These are phyloP conservation scores for Hemiprocne comata DNA, from an alignment of 2,113 vertebrate genomes.

Conservation along the genomic window DNA sequence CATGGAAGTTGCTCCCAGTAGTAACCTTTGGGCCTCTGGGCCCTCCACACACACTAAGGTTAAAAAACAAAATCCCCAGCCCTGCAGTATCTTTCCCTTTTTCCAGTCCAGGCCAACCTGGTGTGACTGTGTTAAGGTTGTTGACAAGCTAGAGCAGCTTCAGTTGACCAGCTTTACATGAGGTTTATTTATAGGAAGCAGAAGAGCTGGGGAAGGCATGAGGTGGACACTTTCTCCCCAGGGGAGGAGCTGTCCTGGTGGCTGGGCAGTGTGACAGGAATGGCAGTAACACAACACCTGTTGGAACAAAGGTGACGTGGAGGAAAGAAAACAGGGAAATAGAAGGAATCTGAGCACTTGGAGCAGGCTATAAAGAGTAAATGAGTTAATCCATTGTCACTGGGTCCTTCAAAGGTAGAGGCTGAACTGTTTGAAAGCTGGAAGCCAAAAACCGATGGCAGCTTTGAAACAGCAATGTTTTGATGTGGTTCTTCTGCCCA, in stretches of 20 bases:
- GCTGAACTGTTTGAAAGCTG: background rate
- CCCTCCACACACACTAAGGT: rapidly evolving
- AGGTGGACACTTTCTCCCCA: background rate
- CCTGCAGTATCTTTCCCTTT: background rate
- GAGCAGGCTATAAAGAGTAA: background rate
- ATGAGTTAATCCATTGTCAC: background rate
- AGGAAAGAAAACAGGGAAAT: background rate
- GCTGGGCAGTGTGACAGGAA: background rate
- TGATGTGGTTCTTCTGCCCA: background rate
- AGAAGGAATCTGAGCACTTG: background rate
- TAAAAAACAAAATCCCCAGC: background rate
- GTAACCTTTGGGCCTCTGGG: background rate
- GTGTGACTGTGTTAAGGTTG: background rate
- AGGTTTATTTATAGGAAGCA: background rate
- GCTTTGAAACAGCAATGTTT: background rate
- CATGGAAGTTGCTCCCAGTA: rapidly evolving
- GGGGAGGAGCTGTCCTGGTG: background rate
- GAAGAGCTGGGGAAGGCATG: background rate
- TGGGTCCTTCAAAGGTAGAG: background rate
- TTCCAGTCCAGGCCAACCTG: background rate
- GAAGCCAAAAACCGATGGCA: background rate
- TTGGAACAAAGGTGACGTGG: rapidly evolving
- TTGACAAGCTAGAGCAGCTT: background rate
- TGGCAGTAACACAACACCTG: background rate
- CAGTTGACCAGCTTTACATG: background rate